Conservation (phyloP, 2,888 invertebrate species). For the Chaitophorus viminalis region DNA sequence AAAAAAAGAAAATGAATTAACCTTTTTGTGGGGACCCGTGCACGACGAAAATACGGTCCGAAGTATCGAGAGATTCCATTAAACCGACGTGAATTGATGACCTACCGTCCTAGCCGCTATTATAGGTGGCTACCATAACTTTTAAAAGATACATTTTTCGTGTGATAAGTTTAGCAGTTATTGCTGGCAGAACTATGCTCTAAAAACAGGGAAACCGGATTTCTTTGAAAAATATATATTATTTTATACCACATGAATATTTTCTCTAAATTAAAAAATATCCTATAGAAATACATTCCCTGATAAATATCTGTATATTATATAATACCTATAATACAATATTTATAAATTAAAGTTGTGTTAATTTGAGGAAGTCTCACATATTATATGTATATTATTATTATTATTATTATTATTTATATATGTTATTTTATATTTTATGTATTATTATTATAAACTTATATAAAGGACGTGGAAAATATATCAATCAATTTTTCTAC, state of each 20-base stretch:
- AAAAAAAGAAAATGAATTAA: slow-evolving; percentile 10
- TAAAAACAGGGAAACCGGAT: slow-evolving; percentile 8
- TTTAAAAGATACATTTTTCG: neutral
- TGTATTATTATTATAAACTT: too few relatives aligned
- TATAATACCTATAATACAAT: too few relatives aligned
- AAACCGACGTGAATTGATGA: slow-evolving; percentile 58
- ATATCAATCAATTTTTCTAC: neutral
- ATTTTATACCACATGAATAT: neutral
- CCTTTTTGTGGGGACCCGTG: neutral
- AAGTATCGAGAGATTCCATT: slow-evolving; percentile 52
- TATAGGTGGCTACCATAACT: slow-evolving; percentile 38
- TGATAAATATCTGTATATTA: neutral
- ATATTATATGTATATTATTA: too few relatives aligned
- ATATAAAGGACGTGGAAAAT: too few relatives aligned
- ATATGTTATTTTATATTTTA: too few relatives aligned
- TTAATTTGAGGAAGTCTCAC: neutral
- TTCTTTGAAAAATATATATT: neutral
- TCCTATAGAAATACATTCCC: neutral
- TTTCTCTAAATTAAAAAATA: neutral
- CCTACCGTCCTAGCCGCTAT: too few relatives aligned
- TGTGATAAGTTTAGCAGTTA: neutral
- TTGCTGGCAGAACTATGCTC: neutral
- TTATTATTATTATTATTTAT: too few relatives aligned
- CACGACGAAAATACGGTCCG: slow-evolving; percentile 16
- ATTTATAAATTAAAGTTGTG: neutral